A percentile compares a stretch with the other conserved stretches of the same genome.
These are phyloP conservation scores for Sarcophaga bullata DNA, from an alignment of 1,140 invertebrate genomes.

Conservation along the genomic window DNA sequence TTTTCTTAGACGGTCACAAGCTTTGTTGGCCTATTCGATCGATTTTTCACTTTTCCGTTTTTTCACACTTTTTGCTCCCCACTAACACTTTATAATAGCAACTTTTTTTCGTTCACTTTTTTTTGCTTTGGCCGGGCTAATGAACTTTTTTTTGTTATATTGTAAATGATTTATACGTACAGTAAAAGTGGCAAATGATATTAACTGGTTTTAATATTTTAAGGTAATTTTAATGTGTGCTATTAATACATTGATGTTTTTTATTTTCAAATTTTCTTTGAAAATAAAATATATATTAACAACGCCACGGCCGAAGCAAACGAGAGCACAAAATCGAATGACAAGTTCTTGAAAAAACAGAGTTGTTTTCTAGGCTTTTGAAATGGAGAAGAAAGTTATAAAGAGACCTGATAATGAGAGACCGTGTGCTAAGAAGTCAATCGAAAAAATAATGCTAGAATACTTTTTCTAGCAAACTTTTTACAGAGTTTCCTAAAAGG, in stretches of 20 bases:
- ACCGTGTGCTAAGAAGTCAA: too few species aligned
- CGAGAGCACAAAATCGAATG: slow-evolving; percentile 2
- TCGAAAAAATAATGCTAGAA: too few species aligned
- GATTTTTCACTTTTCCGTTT: slow-evolving; percentile 21
- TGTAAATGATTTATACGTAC: neutral
- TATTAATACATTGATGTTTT: neutral
- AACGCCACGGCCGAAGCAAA: slow-evolving; percentile 15
- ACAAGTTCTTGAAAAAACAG: neutral
- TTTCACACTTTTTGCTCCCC: neutral
- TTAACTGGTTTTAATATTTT: neutral
- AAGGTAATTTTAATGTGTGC: neutral
- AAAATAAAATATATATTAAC: neutral
- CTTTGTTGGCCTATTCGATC: neutral
- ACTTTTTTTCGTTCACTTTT: neutral
- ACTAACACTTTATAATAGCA: neutral
- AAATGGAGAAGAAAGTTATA: neutral
- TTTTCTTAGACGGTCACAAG: neutral
- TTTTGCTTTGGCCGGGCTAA: slow-evolving; percentile 21
- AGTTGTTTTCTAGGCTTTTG: neutral
- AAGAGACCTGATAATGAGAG: too few species aligned
- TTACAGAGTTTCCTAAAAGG: too few species aligned
- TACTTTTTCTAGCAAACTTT: too few species aligned
- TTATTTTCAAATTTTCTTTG: neutral
- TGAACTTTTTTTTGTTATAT: slow-evolving; percentile 1
- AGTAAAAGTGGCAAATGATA: neutral